Percentiles rank a stretch among this genome's conserved stretches.
Conservation (phyloP, 37 sponge, comb jelly and placozoan genomes). For the Tethya wilhelma region DNA sequence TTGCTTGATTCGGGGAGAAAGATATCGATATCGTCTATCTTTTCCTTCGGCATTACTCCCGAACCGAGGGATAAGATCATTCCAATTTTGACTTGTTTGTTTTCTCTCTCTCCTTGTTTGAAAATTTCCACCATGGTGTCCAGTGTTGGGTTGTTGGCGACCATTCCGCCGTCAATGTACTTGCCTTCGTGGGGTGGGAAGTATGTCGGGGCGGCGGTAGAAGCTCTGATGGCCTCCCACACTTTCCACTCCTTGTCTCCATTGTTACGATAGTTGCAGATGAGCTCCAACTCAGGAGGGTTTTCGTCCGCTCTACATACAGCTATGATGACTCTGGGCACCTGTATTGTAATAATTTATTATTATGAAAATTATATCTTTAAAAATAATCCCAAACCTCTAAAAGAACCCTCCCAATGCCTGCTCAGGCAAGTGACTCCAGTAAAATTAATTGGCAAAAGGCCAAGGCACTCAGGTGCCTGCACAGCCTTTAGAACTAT, state of each 20-base stretch:
- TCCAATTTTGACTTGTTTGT: conserved; percentile 13
- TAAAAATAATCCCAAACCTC: too few species aligned
- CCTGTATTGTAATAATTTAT: too few species aligned
- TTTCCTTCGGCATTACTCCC: not conserved
- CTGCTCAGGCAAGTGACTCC: too few species aligned
- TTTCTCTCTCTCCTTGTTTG: conserved; percentile 11
- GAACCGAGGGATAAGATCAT: conserved; percentile 29
- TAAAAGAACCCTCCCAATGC: too few species aligned
- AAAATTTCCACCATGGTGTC: conserved; percentile 23
- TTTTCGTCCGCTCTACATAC: conserved; percentile 13
- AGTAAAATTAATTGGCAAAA: too few species aligned
- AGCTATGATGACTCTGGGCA: conserved; percentile 52
- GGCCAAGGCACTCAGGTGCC: too few species aligned
- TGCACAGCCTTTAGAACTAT: too few species aligned
- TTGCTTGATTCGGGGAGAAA: not conserved
- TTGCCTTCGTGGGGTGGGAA: conserved; percentile 6
- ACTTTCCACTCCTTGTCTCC: conserved; percentile 52
- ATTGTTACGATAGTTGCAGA: conserved; percentile 70
- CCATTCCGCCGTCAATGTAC: conserved; percentile 32
- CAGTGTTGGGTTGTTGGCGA: not conserved
- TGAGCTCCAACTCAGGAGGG: conserved; percentile 49
- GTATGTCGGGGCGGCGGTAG: conserved; percentile 27
- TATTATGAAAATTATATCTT: too few species aligned
- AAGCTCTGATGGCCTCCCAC: conserved; percentile 34
- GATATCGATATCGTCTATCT: conserved; percentile 3